Evolutionary conservation across 2,888 invertebrate species (phyloP).

Genomic region (Cactoblastis cactorum): DNA sequence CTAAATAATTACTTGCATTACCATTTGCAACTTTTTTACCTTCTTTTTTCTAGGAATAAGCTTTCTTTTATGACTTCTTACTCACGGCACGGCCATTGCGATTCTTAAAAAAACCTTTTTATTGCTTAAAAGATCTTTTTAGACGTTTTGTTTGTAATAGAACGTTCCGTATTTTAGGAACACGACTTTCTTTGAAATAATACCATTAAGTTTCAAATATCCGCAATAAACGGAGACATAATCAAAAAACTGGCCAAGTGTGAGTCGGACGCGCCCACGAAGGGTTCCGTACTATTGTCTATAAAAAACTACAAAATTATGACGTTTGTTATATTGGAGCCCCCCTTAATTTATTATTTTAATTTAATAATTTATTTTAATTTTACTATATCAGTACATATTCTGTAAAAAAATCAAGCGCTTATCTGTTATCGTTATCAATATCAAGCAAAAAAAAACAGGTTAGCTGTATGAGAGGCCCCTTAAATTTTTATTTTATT

Average conservation of each 20-base stretch:
- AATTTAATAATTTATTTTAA: too few species aligned
- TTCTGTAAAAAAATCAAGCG: too few species aligned
- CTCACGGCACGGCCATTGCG: slow-evolving; percentile 33
- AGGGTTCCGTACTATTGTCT: too few species aligned
- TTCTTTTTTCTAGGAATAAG: not conserved
- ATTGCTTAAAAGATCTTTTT: slow-evolving; percentile 42
- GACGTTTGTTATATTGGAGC: too few species aligned
- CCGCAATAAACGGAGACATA: slow-evolving; percentile 28
- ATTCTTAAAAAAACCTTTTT: slow-evolving; percentile 29
- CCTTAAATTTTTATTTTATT: too few species aligned
- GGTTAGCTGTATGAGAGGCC: too few species aligned
- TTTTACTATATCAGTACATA: too few species aligned
- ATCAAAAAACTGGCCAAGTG: slow-evolving; percentile 6
- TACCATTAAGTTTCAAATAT: slow-evolving; percentile 17
- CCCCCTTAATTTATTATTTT: too few species aligned
- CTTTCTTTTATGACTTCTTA: slow-evolving; percentile 9
- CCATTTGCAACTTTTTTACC: not conserved
- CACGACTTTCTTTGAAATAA: slow-evolving; percentile 55
- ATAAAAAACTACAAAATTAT: too few species aligned
- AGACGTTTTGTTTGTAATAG: slow-evolving; percentile 56
- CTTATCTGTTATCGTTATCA: too few species aligned
- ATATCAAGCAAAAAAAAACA: too few species aligned
- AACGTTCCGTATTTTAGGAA: slow-evolving; percentile 48
- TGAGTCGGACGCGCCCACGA: too few species aligned
- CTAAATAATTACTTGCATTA: slow-evolving; percentile 2